phyloP scores from a whole-genome alignment of 2,888 invertebrate species.

The Nymphalis urticae region DNA sequence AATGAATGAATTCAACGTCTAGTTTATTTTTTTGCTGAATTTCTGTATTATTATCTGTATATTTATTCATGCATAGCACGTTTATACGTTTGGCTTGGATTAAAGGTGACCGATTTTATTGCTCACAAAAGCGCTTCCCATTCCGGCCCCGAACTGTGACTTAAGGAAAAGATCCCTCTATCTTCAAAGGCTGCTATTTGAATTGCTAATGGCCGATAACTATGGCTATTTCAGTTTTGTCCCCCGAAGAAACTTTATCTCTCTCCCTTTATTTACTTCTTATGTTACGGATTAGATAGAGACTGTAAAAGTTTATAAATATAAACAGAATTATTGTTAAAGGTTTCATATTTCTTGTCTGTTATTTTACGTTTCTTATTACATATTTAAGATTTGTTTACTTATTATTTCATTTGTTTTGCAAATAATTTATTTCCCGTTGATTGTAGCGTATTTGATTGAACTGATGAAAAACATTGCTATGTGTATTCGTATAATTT shows the following conservation, averaged over 20 bases:
- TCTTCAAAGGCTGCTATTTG: constrained; percentile 45
- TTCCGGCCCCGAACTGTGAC: constrained; percentile 44
- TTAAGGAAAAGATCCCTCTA: constrained; percentile 43
- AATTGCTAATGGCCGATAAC: constrained; percentile 46
- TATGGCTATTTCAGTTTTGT: constrained; percentile 41
- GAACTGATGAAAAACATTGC: too few species aligned
- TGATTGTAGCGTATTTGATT: too few species aligned
- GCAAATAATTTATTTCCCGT: too few species aligned
- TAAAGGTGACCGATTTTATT: constrained; percentile 20
- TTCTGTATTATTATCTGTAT: neutral
- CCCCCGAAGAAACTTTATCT: constrained; percentile 37
- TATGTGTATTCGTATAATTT: too few species aligned
- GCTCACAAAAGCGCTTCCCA: constrained; percentile 11
- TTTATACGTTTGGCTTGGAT: constrained; percentile 9
- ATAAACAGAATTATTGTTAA: too few species aligned
- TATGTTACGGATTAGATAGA: constrained; percentile 34
- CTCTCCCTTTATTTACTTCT: constrained; percentile 26
- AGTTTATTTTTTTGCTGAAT: neutral
- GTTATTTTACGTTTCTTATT: too few species aligned
- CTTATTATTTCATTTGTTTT: too few species aligned
- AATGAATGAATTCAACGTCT: neutral
- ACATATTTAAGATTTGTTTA: too few species aligned
- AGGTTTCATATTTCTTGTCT: too few species aligned
- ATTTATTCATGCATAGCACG: constrained; percentile 4
- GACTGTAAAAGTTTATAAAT: neutral